These are phyloP conservation scores for Apis cerana DNA, from an alignment of 1,140 invertebrate genomes.

Conservation along the genomic window DNA sequence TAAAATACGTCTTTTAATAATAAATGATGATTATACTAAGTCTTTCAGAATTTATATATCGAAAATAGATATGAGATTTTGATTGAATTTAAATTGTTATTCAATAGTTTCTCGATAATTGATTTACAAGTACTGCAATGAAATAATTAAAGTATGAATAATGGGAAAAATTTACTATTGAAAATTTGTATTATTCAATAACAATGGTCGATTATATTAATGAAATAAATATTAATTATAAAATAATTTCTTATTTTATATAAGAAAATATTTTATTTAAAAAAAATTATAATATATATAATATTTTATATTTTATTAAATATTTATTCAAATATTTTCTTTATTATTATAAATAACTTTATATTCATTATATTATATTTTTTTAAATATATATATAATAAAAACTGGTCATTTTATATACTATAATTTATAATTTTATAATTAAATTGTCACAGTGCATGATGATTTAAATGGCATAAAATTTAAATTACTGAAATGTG, in stretches of 20 bases:
- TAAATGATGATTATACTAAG: not conserved
- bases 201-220: not conserved
- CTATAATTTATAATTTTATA: not conserved
- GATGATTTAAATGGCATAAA: not conserved
- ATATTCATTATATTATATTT: not conserved
- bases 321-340: no score
- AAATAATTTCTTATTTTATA: no score
- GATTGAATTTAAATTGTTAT: not conserved
- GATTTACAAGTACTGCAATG: not conserved
- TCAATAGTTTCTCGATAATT: not conserved
- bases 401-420: not conserved
- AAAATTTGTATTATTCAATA: not conserved
- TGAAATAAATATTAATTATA: no score
- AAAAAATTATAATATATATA: not conserved
- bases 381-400: not conserved
- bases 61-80: not conserved
- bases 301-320: no score
- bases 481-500: not conserved
- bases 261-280: no score
- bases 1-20: conserved; percentile 4
- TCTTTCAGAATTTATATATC: not conserved
- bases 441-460: not conserved
- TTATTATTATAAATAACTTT: not conserved
- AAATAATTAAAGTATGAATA: not conserved
- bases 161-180: not conserved